Base-by-base conservation (phyloP, 2,888 invertebrate species). In the Oscheius sp. region DNA sequence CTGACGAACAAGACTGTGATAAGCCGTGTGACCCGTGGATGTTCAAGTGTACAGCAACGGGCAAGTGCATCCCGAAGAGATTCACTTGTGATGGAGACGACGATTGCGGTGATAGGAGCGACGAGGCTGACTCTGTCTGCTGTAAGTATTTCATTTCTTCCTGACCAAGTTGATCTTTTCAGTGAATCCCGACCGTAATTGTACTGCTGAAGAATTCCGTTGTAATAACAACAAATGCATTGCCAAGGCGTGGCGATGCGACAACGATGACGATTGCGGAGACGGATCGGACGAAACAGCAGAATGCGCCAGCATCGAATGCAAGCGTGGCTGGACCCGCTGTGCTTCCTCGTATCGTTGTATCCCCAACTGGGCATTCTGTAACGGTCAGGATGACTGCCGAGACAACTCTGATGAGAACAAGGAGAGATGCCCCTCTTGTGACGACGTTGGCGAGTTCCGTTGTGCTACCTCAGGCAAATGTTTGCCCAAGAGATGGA, bases 351-450 rank as follows among this genome's bases (percentile, higher is more conserved):
- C 93, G 35, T 88, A 88, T 73, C 53, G 71, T n/a, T 81, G 79
- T 89, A 96, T 98, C 85, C 97, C 98, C 0, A 94, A 95, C 89
- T 98, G 96, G 96, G 91, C 96, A 78, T 95, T 96, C 92, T 99
- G 98, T 89, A 96, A 98, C 89, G 97, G 97, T 13, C 95, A 95
- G 89, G 96, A 98, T 87, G 97, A 98, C 89, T 91, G 91, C 75
- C 82, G 90, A 2, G 98, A 98, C 88, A 94, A 94, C 73, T 95
- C 95, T 35, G 98, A 99, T 88, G 98, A 99, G 58, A 78, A 83
- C 89, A 78, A 78, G 69, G 79, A 81, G 46, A 70, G 77, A 9
- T 83, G 82, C 52, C 96, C 95, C 0, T 91, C 92, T 64, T 99
- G 98, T 88, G 93, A 93, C 79, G 88, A 92, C 0, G 93, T 93